A percentile compares a stretch with the other conserved stretches of the same genome.
Evolutionary conservation across 2,888 invertebrate genomes (phyloP).

Genomic region (Chesias legatella): DNA sequence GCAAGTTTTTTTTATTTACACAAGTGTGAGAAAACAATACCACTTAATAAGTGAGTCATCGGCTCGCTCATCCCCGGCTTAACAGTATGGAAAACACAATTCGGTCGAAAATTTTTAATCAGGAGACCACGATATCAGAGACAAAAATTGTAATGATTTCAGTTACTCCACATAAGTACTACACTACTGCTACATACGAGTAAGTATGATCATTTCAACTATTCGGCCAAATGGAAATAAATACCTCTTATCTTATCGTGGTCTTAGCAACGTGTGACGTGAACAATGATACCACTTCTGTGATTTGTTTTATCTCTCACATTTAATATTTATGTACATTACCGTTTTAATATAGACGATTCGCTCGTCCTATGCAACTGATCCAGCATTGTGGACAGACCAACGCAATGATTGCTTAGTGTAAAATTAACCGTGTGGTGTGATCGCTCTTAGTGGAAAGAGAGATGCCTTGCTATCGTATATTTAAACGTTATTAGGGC

Average conservation of each 20-base stretch:
- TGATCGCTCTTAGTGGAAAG: conserved; percentile 42
- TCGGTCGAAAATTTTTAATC: no score
- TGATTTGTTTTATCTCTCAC: conserved; percentile 44
- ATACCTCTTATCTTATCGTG: conserved; percentile 51
- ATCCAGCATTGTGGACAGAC: conserved; percentile 29
- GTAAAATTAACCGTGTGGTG: conserved; percentile 31
- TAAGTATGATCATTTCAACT: no score
- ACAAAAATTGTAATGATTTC: no score
- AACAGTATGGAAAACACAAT: no score
- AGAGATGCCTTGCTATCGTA: conserved; percentile 54
- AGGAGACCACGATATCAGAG: no score
- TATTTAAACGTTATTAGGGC: conserved; percentile 50
- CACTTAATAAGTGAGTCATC: no score
- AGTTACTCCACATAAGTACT: no score
- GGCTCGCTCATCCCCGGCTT: no score
- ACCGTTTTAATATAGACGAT: conserved; percentile 26
- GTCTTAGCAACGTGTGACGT: conserved; percentile 50
- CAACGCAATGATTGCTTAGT: conserved; percentile 13
- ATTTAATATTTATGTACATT: conserved; percentile 35
- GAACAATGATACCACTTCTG: conserved; percentile 38
- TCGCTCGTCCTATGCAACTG: conserved; percentile 6
- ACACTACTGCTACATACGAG: no score
- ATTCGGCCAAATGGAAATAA: conserved; percentile 37
- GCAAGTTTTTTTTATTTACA: no score
- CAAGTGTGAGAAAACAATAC: no score